A percentile compares a stretch with the other conserved stretches of the same genome.
phyloP scores from a whole-genome alignment of 1,140 invertebrate species.

The Aleiodes sp. region DNA sequence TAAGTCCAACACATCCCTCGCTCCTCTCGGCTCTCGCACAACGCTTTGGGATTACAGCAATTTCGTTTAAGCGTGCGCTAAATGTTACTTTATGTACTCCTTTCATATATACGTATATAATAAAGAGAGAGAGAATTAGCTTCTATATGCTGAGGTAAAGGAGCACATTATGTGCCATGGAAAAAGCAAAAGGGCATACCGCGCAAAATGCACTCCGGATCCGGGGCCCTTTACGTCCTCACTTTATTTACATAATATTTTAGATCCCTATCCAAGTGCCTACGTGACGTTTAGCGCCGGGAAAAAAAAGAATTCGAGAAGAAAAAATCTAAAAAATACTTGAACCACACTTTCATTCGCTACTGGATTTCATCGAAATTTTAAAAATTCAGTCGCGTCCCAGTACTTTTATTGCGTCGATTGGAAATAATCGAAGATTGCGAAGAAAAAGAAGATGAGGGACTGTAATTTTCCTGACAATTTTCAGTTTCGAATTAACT shows the following conservation, averaged over 20 bases:
- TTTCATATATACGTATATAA: slow-evolving; percentile 43
- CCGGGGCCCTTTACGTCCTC: neutral
- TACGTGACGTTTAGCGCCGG: slow-evolving; percentile 32
- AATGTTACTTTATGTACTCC: slow-evolving; percentile 57
- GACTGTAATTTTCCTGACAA: slow-evolving; percentile 16
- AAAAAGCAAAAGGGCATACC: neutral
- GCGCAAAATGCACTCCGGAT: neutral
- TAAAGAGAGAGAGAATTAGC: neutral
- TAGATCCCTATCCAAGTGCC: slow-evolving; percentile 49
- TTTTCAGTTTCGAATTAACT: slow-evolving; percentile 20
- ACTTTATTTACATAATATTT: slow-evolving; percentile 60
- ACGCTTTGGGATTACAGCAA: slow-evolving; percentile 58
- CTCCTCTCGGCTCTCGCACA: slow-evolving; percentile 20
- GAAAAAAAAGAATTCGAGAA: neutral
- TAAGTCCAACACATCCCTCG: neutral
- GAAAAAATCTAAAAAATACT: neutral
- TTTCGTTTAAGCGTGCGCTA: slow-evolving; percentile 61
- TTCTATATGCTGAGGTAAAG: neutral
- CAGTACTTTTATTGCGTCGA: neutral
- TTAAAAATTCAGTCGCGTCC: slow-evolving; percentile 3
- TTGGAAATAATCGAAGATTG: slow-evolving; percentile 15
- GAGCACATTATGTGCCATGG: neutral
- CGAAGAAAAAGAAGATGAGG: neutral
- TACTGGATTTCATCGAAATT: neutral
- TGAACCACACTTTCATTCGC: neutral